Conservation (phyloP, 2,797 vertebrate species). For the Apogon talboti region DNA sequence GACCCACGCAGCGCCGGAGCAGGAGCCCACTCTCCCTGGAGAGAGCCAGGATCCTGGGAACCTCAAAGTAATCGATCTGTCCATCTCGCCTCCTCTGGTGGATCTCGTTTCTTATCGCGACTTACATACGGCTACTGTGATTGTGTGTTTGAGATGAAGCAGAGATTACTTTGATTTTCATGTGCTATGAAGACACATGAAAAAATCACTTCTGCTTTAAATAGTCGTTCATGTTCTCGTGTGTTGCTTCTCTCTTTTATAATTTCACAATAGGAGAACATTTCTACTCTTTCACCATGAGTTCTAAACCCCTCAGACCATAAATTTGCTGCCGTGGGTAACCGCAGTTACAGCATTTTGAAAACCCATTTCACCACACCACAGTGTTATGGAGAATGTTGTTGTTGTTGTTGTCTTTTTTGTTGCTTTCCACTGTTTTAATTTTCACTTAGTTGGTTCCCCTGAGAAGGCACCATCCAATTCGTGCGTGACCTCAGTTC, state of each 20-base stretch:
- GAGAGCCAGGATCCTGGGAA: conserved; percentile 81
- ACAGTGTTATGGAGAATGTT: conserved; percentile 31
- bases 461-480: conserved; percentile 58
- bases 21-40: conserved; percentile 72
- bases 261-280: conserved; percentile 21
- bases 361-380: conserved; percentile 56
- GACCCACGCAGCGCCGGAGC: conserved; percentile 69
- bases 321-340: conserved; percentile 36
- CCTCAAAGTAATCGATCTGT: conserved; percentile 75
- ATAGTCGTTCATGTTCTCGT: conserved; percentile 12
- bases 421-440: conserved; percentile 34
- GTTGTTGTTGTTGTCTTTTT: conserved; percentile 29
- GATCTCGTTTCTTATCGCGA: conserved; percentile 70
- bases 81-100: conserved; percentile 56
- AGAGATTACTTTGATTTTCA: conserved; percentile 56
- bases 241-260: conserved; percentile 2
- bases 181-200: not conserved
- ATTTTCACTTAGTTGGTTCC: conserved; percentile 46
- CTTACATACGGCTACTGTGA: conserved; percentile 35
- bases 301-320: conserved; percentile 31
- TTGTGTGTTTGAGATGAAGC: conserved; percentile 43
- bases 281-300: conserved; percentile 11
- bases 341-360: conserved; percentile 54
- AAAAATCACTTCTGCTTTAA: not conserved
- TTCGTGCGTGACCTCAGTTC: conserved; percentile 57